phyloP scores from a whole-genome alignment of 2,888 invertebrate genomes.

The Oligia fasciuncula region DNA sequence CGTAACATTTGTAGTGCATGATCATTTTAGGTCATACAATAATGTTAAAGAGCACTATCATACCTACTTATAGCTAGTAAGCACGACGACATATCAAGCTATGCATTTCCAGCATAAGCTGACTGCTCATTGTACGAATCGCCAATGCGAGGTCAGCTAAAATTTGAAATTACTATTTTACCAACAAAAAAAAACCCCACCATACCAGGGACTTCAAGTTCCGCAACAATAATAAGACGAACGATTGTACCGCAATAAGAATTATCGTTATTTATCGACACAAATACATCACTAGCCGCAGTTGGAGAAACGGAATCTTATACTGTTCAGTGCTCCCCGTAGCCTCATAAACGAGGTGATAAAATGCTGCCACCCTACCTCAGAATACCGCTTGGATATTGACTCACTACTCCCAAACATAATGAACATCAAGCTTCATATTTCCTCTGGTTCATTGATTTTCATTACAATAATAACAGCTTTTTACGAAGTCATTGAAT shows the following conservation, averaged over 20 bases:
- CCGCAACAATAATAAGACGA: not conserved
- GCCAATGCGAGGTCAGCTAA: not conserved
- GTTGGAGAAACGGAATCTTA: constrained; percentile 71
- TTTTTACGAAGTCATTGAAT: constrained; percentile 26
- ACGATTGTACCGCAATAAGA: constrained; percentile 20
- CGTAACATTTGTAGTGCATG: not conserved
- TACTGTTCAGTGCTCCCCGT: constrained; percentile 74
- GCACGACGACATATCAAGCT: not conserved
- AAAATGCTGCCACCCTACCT: constrained; percentile 76
- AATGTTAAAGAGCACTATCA: not conserved
- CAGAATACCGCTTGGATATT: constrained; percentile 66
- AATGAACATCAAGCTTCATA: constrained; percentile 66
- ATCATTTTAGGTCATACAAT: not conserved
- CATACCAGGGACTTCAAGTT: not conserved
- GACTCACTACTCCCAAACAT: constrained; percentile 70
- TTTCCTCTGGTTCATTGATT: constrained; percentile 58
- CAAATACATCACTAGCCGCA: constrained; percentile 55
- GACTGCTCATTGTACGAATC: not conserved
- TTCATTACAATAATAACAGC: constrained; percentile 42
- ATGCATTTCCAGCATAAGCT: not conserved
- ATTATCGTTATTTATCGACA: constrained; percentile 57
- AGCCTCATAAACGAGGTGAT: constrained; percentile 80
- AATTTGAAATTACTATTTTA: not conserved
- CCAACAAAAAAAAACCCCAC: not conserved
- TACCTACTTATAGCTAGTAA: not conserved